phyloP scores from a whole-genome alignment of 2,888 invertebrate species.

The Plebejus anna region DNA sequence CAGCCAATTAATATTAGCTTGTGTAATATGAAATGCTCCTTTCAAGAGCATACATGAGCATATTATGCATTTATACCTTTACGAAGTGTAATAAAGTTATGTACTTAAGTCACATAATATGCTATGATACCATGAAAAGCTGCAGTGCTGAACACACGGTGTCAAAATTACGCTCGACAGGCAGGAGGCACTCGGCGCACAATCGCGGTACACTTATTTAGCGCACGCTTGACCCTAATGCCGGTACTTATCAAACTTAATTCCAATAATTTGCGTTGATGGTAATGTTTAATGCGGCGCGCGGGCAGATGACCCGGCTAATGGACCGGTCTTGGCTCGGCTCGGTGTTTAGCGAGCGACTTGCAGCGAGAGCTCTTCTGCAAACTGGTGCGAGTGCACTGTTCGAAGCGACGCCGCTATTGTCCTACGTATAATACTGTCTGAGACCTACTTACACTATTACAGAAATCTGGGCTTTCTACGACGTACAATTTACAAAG shows the following conservation, averaged over 20 bases:
- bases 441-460: conserved; percentile 28
- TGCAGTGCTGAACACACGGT: not conserved
- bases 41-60: not conserved
- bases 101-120: not conserved
- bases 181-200: not conserved
- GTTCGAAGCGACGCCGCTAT: conserved; percentile 39
- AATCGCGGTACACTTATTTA: conserved; percentile 21
- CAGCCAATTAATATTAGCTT: conserved; percentile 5
- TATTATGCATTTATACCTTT: not conserved
- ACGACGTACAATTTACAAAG: conserved; percentile 7
- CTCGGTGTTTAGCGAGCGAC: conserved; percentile 48
- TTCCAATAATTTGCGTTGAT: conserved; percentile 25
- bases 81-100: too few relatives aligned
- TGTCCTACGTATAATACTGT: conserved; percentile 27
- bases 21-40: not conserved
- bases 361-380: conserved; percentile 61
- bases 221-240: conserved; percentile 10
- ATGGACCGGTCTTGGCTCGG: conserved; percentile 49
- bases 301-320: conserved; percentile 54
- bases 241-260: conserved; percentile 13
- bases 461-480: conserved; percentile 24
- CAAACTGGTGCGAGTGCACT: conserved; percentile 60
- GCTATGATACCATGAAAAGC: not conserved
- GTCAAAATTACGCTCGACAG: not conserved
- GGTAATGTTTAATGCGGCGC: conserved; percentile 33